These are phyloP conservation scores for Hipparchia semele DNA, from an alignment of 2,888 invertebrate species.

Conservation along the genomic window DNA sequence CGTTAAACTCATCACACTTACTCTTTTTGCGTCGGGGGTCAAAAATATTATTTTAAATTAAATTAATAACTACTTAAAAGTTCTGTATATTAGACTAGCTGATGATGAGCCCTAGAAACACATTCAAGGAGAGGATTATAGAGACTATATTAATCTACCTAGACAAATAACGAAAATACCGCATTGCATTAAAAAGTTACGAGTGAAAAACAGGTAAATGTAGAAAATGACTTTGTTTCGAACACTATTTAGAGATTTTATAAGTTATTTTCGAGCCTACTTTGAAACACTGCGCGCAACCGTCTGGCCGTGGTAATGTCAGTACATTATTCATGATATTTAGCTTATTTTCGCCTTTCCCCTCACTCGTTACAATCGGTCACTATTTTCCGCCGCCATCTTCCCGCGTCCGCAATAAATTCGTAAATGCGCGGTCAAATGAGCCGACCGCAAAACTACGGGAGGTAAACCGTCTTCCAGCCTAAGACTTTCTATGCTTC, in stretches of 20 bases:
- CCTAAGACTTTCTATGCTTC: conserved; percentile 18
- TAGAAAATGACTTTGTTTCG: not conserved
- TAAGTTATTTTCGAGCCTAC: conserved; percentile 14
- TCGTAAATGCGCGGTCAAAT: conserved; percentile 65
- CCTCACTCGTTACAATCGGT: conserved; percentile 64
- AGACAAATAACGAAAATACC: too few relatives aligned
- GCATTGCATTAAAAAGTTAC: too few relatives aligned
- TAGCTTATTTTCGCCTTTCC: conserved; percentile 61
- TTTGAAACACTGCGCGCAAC: conserved; percentile 29
- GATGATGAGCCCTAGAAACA: too few relatives aligned
- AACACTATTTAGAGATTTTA: not conserved
- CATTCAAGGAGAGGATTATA: too few relatives aligned
- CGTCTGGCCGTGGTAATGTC: conserved; percentile 51
- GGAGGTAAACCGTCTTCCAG: conserved; percentile 33
- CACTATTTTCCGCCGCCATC: conserved; percentile 70
- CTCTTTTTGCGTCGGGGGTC: too few relatives aligned
- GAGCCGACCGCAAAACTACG: conserved; percentile 62
- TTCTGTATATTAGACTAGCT: too few relatives aligned
- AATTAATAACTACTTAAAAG: too few relatives aligned
- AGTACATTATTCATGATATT: conserved; percentile 62
- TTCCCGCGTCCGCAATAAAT: conserved; percentile 65
- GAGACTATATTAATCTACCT: not conserved
- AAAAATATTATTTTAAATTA: too few relatives aligned
- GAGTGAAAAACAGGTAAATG: not conserved
- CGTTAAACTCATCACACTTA: too few relatives aligned